Base-by-base conservation (phyloP, 2,797 vertebrate genomes). In the Basileuterus tristriatus region DNA sequence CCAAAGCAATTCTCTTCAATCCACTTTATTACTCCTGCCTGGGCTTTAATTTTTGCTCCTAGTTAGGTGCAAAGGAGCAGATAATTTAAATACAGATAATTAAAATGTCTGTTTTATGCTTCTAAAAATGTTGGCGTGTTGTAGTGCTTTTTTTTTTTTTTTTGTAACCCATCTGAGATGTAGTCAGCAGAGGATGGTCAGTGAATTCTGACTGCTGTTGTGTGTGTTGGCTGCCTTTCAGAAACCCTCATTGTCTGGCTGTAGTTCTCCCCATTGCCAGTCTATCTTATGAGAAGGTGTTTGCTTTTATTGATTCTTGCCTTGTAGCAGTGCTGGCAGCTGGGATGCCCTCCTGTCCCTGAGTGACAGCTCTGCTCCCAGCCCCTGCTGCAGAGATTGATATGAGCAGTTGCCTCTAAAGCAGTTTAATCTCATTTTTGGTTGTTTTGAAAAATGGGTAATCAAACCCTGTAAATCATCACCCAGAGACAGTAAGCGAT, bases 371-470 rank as follows among this genome's bases (percentile, higher is more conserved):
- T 96, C 88, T 60, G 43, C 77, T 74, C 84, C 80, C 84, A 93
- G 50, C 91, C 95, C 93, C 83, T 91, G 92, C 92, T 96, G 75
- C 72, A 77, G 92, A 97, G 96, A 97, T 97, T 97, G 93, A 96
- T 97, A 92, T 4, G 11, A 97, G 87, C 81, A 56, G 91, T 96
- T 96, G 63, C 92, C 70, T 96, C 89, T 49, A 76, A 97, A 97
- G 96, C 89, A 91, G 93, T 97, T 97, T 97, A 96, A 97, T 98
- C 96, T 97, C 78, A 53, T 83, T 95, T 97, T 94, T 88, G 81
- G 75, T 84, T 2, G 1, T 93, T 93, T 92, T 97, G 96, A 97
- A 95, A 97, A 96, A 96, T 94, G 89, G 70, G 82, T 96, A 96
- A 96, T 97, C 94, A 97, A 94, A 95, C 82, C 60, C 67, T 20